phyloP scores from a whole-genome alignment of 2,888 invertebrate genomes.

The Nasonia oneida region DNA sequence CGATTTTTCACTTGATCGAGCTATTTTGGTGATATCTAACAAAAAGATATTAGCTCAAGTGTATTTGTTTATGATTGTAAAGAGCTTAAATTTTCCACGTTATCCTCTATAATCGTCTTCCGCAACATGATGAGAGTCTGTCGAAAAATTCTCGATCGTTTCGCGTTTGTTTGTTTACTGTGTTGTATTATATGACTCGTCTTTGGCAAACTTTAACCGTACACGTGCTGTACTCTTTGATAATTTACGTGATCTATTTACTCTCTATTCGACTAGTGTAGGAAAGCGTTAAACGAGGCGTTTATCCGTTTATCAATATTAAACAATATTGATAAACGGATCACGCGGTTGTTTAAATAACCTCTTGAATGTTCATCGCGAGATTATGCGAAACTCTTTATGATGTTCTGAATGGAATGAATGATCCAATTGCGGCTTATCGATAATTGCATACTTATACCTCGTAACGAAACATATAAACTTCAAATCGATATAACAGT shows the following conservation, averaged over 20 bases:
- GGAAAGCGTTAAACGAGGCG: no score
- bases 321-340: no score
- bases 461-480: constrained; percentile 17
- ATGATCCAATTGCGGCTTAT: constrained; percentile 47
- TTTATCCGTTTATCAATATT: no score
- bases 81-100: constrained; percentile 25
- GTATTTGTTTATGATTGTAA: constrained; percentile 35
- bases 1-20: neutral
- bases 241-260: no score
- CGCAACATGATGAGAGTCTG: neutral
- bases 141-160: neutral
- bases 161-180: neutral
- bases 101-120: no score
- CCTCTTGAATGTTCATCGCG: no score
- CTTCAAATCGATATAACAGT: neutral
- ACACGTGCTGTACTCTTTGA: no score
- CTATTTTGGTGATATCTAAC: neutral
- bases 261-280: no score
- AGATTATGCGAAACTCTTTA: no score
- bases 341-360: neutral
- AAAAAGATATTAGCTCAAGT: constrained; percentile 25
- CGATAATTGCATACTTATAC: constrained; percentile 40
- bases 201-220: no score
- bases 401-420: neutral
- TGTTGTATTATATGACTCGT: neutral